Percentiles rank a stretch among this genome's conserved stretches.
Evolutionary conservation across 2,888 invertebrate genomes (phyloP).

Genomic region (Drosophila anceps): DNA sequence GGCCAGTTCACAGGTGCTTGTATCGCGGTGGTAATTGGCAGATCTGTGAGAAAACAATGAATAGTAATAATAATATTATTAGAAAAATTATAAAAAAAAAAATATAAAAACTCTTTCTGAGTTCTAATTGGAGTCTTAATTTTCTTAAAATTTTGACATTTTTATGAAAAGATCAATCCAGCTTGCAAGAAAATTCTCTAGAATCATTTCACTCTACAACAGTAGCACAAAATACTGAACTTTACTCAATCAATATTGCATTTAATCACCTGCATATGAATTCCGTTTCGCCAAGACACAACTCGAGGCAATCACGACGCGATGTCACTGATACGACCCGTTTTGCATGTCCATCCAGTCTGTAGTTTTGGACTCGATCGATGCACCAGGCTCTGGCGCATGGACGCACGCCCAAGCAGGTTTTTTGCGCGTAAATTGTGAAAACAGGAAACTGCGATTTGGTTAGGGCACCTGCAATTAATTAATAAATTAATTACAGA

Average conservation of each 20-base stretch:
- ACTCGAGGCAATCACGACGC: conserved; percentile 94
- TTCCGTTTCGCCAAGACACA: conserved; percentile 95
- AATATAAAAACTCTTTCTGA: too few relatives aligned
- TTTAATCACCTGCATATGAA: conserved; percentile 93
- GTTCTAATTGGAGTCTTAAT: too few relatives aligned
- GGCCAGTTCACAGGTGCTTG: conserved; percentile 94
- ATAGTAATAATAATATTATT: too few relatives aligned
- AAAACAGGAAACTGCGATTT: conserved; percentile 97
- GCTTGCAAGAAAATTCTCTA: not conserved
- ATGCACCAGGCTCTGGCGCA: conserved; percentile 97
- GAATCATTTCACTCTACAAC: not conserved
- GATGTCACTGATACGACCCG: conserved; percentile 91
- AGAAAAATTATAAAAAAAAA: too few relatives aligned
- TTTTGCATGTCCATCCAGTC: conserved; percentile 91
- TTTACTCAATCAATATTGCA: not conserved
- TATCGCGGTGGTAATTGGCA: conserved; percentile 94
- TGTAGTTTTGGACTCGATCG: conserved; percentile 95
- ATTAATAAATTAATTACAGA: not conserved
- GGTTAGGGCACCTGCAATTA: conserved; percentile 91
- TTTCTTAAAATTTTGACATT: too few relatives aligned
- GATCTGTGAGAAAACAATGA: conserved; percentile 88
- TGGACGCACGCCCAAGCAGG: conserved; percentile 93
- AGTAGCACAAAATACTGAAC: not conserved
- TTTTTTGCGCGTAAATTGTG: conserved; percentile 97
- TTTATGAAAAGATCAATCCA: not conserved